Conservation (phyloP, 2,888 invertebrate genomes). For the Ectropis crepuscularia region DNA sequence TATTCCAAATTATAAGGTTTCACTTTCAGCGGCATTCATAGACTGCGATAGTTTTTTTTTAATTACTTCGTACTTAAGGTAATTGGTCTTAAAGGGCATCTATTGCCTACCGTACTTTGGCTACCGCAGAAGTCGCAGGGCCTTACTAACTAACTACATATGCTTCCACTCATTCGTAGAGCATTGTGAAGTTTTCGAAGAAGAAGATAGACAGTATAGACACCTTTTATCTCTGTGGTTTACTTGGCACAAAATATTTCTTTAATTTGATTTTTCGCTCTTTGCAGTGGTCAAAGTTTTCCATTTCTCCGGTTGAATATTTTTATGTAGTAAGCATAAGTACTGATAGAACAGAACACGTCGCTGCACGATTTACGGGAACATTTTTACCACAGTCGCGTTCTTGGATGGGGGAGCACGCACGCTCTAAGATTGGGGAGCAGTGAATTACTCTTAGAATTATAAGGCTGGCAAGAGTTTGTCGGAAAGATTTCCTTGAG, state of each 20-base stretch:
- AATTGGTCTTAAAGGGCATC: no score
- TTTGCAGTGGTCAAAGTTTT: not conserved
- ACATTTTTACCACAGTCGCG: constrained; percentile 33
- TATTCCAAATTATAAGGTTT: no score
- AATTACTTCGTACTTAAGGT: no score
- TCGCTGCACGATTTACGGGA: constrained; percentile 28
- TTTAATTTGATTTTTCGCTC: not conserved
- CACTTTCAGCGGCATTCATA: no score
- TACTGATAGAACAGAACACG: constrained; percentile 17
- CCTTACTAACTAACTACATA: no score
- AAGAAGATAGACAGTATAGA: no score
- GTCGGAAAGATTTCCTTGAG: not conserved
- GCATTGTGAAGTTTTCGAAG: no score
- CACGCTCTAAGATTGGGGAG: constrained; percentile 30
- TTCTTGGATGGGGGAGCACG: constrained; percentile 28
- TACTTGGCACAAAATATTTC: not conserved
- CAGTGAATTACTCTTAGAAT: constrained; percentile 28
- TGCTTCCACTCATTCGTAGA: no score
- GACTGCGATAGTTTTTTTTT: no score
- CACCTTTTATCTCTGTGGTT: no score
- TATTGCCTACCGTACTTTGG: no score
- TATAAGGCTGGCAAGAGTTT: constrained; percentile 18
- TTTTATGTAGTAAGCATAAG: not conserved
- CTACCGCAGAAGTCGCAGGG: no score
- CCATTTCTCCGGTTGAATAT: not conserved